These are phyloP conservation scores for Halcyon badia DNA, from an alignment of 2,797 vertebrate species.

Conservation along the genomic window DNA sequence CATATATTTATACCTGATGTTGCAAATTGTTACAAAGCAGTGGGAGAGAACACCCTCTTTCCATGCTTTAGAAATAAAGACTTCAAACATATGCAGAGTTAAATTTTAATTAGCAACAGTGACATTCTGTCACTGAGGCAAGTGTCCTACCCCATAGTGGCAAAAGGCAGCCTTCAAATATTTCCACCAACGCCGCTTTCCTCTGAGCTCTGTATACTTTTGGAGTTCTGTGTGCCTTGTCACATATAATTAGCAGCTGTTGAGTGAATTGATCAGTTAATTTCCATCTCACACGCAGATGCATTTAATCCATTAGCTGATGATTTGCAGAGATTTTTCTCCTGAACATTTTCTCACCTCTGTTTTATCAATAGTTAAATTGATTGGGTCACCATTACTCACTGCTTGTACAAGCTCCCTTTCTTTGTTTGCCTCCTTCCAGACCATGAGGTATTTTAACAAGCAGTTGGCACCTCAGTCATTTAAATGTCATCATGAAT, in stretches of 20 bases:
- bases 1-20: conserved; percentile 48
- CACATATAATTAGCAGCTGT: conserved; percentile 74
- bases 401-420: conserved; percentile 12
- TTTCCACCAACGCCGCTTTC: conserved; percentile 14
- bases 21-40: conserved; percentile 29
- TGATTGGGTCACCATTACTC: conserved; percentile 62
- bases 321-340: conserved; percentile 65
- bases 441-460: conserved; percentile 40
- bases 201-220: not conserved
- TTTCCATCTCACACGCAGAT: conserved; percentile 66
- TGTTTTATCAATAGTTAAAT: conserved; percentile 68
- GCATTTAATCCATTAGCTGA: conserved; percentile 75
- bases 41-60: not conserved
- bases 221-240: conserved; percentile 57
- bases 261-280: conserved; percentile 79
- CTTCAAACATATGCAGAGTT: not conserved
- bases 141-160: not conserved
- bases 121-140: not conserved
- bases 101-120: not conserved
- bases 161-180: conserved; percentile 11
- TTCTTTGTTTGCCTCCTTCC: conserved; percentile 50
- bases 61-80: not conserved
- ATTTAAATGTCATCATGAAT: conserved; percentile 67
- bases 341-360: conserved; percentile 56
- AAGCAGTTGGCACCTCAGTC: conserved; percentile 41